Evolutionary conservation across 2,888 invertebrate species (phyloP), one percentile per base, ranked within the genome.

Genomic region (Callyntrura sp.): DNA sequence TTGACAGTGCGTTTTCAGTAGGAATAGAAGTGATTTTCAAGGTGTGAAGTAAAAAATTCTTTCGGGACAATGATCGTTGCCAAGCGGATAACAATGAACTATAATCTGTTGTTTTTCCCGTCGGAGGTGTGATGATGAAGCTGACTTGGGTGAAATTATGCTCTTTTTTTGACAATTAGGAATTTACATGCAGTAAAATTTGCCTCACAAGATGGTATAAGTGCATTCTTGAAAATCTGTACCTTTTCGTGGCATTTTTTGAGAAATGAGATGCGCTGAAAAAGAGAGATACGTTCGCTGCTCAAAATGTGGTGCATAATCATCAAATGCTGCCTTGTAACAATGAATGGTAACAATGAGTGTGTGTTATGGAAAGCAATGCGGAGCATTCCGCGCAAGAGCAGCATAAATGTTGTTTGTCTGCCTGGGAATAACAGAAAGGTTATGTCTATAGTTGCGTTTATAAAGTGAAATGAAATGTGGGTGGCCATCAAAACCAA

Each of bases 401-500:
- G 43, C 43, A 70, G 20, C 51, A 55, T 23, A n/a, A 78, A 51
- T 78, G 23, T 78, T 78, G 55, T 55, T 70, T 17, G 45, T 70
- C 45, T 70, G 70, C 57, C 45, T 45, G 14, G 70, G 20, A 45
- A 48, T 0, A 48, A 73, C 9, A 73, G 55, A 48, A 78, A 78
- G 25, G 14, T 20, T 70, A 45, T 45, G 70, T 70, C 70, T 70
- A n/a, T 35, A 48, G 73, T 73, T 45, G 6, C 4, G 23, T 12
- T 20, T 20, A 51, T 51, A 23, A 57, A 70, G 35, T 20, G 55
- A 60, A 43, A 85, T 45, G 73, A 73, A 35, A 85, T 85, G 85
- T 85, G 85, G 85, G 85, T 85, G 85, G 85, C 73, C 85, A 60
- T 35, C 55, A 78, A 55, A 57, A 55, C 78, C 55, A 78, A 57